A percentile compares a stretch with the other conserved stretches of the same genome.
Evolutionary conservation across 2,797 vertebrate species (phyloP).

Genomic region (Poeciliopsis presidionis): DNA sequence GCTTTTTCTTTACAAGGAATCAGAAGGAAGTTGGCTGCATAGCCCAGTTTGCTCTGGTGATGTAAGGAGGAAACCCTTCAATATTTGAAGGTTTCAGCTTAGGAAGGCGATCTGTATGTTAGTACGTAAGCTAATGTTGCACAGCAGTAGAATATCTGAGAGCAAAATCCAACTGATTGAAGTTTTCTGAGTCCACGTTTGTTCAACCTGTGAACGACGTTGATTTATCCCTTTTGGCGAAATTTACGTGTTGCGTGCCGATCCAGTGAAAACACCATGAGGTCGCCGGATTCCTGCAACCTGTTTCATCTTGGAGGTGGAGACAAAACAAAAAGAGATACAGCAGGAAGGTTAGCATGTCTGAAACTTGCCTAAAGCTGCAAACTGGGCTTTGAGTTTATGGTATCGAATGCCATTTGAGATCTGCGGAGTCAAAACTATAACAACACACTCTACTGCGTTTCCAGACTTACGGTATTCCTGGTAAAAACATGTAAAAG

Average conservation of each 20-base stretch:
- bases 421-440: background rate
- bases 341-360: conserved; percentile 11
- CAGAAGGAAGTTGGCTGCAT: background rate
- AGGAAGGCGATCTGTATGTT: background rate
- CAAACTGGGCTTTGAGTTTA: background rate
- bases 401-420: background rate
- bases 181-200: background rate
- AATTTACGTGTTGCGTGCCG: conserved; percentile 15
- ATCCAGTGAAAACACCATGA: conserved; percentile 10
- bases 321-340: background rate
- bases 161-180: conserved; percentile 8
- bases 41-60: background rate
- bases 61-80: background rate
- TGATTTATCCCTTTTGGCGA: conserved; percentile 13
- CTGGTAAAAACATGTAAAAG: background rate
- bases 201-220: background rate
- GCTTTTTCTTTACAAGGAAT: background rate
- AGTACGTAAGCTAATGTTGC: background rate
- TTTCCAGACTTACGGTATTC: background rate
- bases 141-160: background rate
- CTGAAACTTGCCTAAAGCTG: background rate
- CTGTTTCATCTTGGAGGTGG: conserved; percentile 6
- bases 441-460: background rate
- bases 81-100: background rate
- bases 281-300: conserved; percentile 3